Base-by-base conservation (phyloP, 2,888 invertebrate species). In the Drosophila meridiana region DNA sequence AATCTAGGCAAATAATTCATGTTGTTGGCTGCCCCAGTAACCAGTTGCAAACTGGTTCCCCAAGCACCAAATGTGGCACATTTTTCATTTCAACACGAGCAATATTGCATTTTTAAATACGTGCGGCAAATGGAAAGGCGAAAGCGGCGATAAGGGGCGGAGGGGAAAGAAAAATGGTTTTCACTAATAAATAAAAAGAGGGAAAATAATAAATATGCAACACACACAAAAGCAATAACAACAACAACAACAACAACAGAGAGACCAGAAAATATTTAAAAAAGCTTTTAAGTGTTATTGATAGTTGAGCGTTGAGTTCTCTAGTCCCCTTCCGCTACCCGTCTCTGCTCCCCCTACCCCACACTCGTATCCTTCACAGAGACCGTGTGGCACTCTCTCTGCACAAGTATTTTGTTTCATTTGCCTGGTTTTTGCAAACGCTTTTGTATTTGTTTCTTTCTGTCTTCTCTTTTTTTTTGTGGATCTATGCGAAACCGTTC, bases 231-330 rank as follows among this genome's bases (percentile, higher is more conserved):
- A 62, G 67, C 65, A 73, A 38, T 32, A 68, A 20, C 62, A 73
- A 42, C 36, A 68, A 30, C 57, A 73, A 48, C 57, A 57, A 28
- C 60, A 72, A 38, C 57, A 65, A 40, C 56, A 56, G 53, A 42
- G 61, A 38, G 62, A 70, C 40, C 66, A 68, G 71, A 50, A 81
- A 82, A 85, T 87, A 87, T 85, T 85, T 85, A 83, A 85, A 85
- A 85, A 85, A 85, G 87, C 85, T 85, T 85, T 85, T 85, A 87
- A 85, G 87, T 88, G 87, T 88, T 87, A 87, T 87, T 87, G 87
- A 87, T 87, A 87, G 87, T 82, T 87, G 75, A 83, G 74, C 52
- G 55, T 32, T 48, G 60, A 55, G 60, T 42, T 20, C 45, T 57
- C 20, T 26, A 50, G 38, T 30, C 30, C 40, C 6, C 13, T 13